Conservation (phyloP, 2,113 vertebrate species). For the Alouatta palliata region DNA sequence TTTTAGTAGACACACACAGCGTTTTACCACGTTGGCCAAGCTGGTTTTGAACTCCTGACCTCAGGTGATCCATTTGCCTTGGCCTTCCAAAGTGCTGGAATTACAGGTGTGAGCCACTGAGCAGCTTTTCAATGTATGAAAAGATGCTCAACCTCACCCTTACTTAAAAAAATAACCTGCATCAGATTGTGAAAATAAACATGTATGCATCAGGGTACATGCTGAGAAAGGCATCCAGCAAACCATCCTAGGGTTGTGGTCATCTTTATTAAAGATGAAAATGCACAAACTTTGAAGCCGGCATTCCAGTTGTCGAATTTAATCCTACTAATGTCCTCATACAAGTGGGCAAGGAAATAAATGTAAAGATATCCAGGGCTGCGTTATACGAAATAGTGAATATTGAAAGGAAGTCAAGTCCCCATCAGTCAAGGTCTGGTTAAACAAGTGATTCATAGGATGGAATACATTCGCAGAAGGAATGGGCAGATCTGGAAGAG, state of each 20-base stretch:
- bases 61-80: too few relatives aligned
- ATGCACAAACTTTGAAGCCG: neutral
- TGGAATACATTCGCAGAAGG: neutral
- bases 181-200: neutral
- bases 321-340: neutral
- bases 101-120: too few relatives aligned
- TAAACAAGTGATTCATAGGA: neutral
- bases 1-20: too few relatives aligned
- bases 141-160: neutral
- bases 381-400: neutral
- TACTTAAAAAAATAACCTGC: neutral
- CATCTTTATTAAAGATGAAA: neutral
- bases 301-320: neutral
- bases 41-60: too few relatives aligned
- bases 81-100: too few relatives aligned
- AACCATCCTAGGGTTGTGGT: neutral
- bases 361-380: too few relatives aligned
- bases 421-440: neutral
- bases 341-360: neutral
- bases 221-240: neutral
- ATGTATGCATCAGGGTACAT: too few relatives aligned
- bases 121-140: neutral
- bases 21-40: too few relatives aligned
- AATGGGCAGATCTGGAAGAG: neutral
- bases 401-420: neutral